Conservation (phyloP, 2,113 vertebrate species). For the Orcinus orca region DNA sequence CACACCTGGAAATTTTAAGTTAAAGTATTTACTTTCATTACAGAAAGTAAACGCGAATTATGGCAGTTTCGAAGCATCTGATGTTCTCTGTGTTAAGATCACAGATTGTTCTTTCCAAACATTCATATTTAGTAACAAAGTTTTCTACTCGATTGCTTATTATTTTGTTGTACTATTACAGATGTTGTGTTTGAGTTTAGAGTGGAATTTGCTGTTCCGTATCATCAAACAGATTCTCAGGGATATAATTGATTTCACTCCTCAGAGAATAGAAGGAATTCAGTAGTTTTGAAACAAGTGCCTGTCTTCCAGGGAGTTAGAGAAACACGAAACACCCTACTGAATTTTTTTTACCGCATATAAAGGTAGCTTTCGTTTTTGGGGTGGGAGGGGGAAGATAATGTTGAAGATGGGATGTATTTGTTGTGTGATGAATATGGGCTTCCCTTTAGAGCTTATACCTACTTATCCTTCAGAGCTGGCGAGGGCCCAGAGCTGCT, state of each 20-base stretch:
- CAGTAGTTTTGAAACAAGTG: background rate
- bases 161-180: slow-evolving; percentile 70
- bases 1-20: slow-evolving; percentile 47
- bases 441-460: background rate
- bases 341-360: background rate
- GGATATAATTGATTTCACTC: slow-evolving; percentile 68
- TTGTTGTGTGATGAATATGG: background rate
- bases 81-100: slow-evolving; percentile 29
- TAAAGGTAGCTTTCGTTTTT: background rate
- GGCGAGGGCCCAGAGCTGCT: background rate
- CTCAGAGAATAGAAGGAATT: slow-evolving; percentile 58
- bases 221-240: slow-evolving; percentile 70
- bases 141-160: slow-evolving; percentile 72
- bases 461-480: background rate
- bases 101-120: slow-evolving; percentile 61
- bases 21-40: slow-evolving; percentile 66
- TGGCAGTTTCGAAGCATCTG: slow-evolving; percentile 44
- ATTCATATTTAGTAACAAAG: slow-evolving; percentile 65
- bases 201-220: slow-evolving; percentile 62
- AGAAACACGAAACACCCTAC: slow-evolving; percentile 32
- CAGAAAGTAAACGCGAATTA: slow-evolving; percentile 59
- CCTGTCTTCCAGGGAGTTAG: slow-evolving; percentile 51
- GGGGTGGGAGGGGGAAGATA: background rate
- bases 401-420: background rate
- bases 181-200: slow-evolving; percentile 64